A percentile compares a stretch with the other conserved stretches of the same genome.
Evolutionary conservation across 2,888 invertebrate species (phyloP).

Genomic region (Rhodophaea formosa): DNA sequence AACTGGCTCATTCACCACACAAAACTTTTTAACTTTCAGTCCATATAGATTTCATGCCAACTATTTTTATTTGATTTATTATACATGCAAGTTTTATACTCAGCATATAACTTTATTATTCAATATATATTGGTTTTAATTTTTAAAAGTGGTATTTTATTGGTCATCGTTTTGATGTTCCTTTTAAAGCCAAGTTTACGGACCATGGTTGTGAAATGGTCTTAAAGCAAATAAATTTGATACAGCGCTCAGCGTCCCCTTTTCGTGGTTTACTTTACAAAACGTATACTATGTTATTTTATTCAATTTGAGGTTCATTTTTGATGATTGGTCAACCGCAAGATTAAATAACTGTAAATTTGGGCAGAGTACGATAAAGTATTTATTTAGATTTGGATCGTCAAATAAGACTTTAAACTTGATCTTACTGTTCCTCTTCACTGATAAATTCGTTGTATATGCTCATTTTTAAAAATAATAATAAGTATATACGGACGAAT

Average conservation of each 20-base stretch:
- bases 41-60: not conserved
- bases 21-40: conserved; percentile 9
- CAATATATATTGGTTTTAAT: conserved; percentile 2
- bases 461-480: too few relatives aligned
- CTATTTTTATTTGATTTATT: not conserved
- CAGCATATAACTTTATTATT: conserved; percentile 1
- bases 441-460: too few relatives aligned
- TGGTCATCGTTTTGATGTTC: not conserved
- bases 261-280: not conserved
- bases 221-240: not conserved
- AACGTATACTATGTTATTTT: not conserved
- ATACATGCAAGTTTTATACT: not conserved
- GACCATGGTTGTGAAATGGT: not conserved
- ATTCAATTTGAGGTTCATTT: not conserved
- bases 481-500: too few relatives aligned
- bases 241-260: not conserved
- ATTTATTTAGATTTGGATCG: too few relatives aligned
- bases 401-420: too few relatives aligned
- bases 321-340: not conserved
- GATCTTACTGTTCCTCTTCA: too few relatives aligned
- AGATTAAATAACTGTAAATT: too few relatives aligned
- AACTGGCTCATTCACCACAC: conserved; percentile 40
- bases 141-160: conserved; percentile 3
- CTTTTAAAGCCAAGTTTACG: conserved; percentile 11
- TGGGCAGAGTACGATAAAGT: too few relatives aligned